Evolutionary conservation across 2,797 vertebrate genomes (phyloP).

Genomic region (Leptatherina wallacei): DNA sequence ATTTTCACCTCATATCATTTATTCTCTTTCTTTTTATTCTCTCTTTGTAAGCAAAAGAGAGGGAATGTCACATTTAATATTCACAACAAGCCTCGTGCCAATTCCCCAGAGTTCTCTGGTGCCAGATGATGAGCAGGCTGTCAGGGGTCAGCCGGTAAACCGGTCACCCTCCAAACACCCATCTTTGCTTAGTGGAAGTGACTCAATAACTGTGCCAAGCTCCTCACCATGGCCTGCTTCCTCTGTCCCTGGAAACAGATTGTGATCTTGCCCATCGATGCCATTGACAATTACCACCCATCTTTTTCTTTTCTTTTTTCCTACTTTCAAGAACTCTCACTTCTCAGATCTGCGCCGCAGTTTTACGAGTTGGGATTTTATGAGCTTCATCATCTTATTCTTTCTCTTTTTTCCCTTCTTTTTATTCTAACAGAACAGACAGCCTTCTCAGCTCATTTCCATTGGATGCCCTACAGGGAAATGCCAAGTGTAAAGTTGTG

Average conservation of each 20-base stretch:
- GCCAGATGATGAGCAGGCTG: conserved; percentile 80
- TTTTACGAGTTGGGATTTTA: conserved; percentile 74
- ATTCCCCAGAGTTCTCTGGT: conserved; percentile 65
- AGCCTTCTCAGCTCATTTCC: conserved; percentile 75
- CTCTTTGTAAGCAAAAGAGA: conserved; percentile 53
- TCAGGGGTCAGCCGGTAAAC: conserved; percentile 76
- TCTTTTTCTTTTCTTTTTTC: background rate
- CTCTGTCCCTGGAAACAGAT: conserved; percentile 38
- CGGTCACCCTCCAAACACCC: conserved; percentile 66
- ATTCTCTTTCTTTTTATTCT: conserved; percentile 25
- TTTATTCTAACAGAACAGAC: conserved; percentile 50
- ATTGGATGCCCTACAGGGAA: conserved; percentile 67
- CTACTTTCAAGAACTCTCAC: conserved; percentile 54
- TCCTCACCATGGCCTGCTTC: conserved; percentile 17
- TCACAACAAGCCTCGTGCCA: conserved; percentile 62
- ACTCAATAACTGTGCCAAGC: conserved; percentile 72
- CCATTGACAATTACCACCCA: conserved; percentile 36
- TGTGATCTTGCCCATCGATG: conserved; percentile 38
- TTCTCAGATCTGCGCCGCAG: conserved; percentile 62
- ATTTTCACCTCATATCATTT: conserved; percentile 42
- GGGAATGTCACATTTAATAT: conserved; percentile 80
- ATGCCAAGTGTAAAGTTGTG: conserved; percentile 55
- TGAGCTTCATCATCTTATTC: conserved; percentile 62
- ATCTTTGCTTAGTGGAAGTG: conserved; percentile 68
- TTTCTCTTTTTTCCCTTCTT: conserved; percentile 27